Percentiles rank a stretch among this genome's conserved stretches.
Evolutionary conservation across 2,888 invertebrate species (phyloP).

Genomic region (Bembecia ichneumoniformis): DNA sequence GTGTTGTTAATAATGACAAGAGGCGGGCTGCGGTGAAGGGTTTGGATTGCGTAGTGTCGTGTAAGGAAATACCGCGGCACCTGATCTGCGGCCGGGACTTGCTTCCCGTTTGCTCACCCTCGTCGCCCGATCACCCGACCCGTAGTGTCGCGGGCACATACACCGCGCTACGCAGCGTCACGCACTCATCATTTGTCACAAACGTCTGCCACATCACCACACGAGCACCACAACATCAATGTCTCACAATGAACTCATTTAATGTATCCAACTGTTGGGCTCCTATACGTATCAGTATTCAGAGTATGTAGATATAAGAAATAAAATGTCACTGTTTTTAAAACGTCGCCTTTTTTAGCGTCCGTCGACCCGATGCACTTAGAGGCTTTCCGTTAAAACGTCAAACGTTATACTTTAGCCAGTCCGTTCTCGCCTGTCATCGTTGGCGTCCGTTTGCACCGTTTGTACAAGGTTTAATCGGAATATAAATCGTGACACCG

Average conservation of each 20-base stretch:
- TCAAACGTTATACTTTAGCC: conserved; percentile 34
- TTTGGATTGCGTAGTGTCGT: conserved; percentile 23
- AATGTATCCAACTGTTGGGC: too few species aligned
- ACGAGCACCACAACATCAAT: not conserved
- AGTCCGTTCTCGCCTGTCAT: conserved; percentile 47
- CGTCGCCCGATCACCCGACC: conserved; percentile 11
- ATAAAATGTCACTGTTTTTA: not conserved
- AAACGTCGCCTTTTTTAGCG: conserved; percentile 13
- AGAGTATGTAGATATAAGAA: not conserved
- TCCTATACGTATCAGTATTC: not conserved
- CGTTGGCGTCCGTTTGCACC: conserved; percentile 32
- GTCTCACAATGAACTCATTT: too few species aligned
- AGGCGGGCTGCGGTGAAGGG: conserved; percentile 26
- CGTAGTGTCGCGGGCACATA: conserved; percentile 12
- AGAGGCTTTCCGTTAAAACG: conserved; percentile 43
- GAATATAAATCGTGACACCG: conserved; percentile 34
- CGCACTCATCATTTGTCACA: conserved; percentile 46
- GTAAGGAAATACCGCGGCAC: conserved; percentile 34
- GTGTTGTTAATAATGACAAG: conserved; percentile 49
- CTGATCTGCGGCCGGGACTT: conserved; percentile 14
- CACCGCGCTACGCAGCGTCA: conserved; percentile 25
- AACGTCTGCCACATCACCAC: conserved; percentile 19
- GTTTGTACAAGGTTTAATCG: conserved; percentile 19
- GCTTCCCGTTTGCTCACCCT: not conserved
- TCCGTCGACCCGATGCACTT: conserved; percentile 45